phyloP scores from a whole-genome alignment of 2,797 vertebrate species.

The Catostomus latipinnis region DNA sequence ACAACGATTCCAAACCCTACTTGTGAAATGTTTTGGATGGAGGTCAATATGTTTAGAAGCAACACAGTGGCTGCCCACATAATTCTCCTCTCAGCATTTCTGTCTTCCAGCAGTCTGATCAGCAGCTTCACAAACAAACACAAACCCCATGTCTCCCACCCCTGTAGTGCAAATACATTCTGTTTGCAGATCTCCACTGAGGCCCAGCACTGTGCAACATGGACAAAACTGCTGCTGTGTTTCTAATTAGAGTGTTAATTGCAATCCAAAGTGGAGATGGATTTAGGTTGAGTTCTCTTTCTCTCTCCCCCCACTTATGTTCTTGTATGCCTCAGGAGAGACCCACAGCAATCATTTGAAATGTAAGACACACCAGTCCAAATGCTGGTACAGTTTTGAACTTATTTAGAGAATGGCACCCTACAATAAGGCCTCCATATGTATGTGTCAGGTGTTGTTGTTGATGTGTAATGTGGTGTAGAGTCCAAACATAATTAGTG shows the following conservation, averaged over 20 bases:
- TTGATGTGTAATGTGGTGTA: neutral
- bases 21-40: too few species aligned
- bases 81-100: neutral
- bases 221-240: constrained; percentile 35
- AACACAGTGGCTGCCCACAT: neutral
- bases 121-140: neutral
- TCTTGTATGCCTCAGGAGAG: constrained; percentile 24
- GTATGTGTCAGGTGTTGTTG: neutral
- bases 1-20: too few species aligned
- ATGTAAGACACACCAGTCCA: constrained; percentile 18
- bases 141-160: constrained; percentile 8
- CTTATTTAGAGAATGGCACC: constrained; percentile 17
- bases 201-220: neutral
- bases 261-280: constrained; percentile 47
- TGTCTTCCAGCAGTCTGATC: neutral
- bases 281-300: constrained; percentile 35
- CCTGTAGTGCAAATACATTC: neutral
- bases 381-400: neutral
- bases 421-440: neutral
- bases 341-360: constrained; percentile 12
- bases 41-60: neutral
- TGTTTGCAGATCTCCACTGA: constrained; percentile 31
- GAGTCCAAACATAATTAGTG: too few species aligned
- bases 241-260: constrained; percentile 58
- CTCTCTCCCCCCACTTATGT: neutral